These are phyloP conservation scores for Uria lomvia DNA, from an alignment of 2,113 vertebrate genomes.

Conservation along the genomic window DNA sequence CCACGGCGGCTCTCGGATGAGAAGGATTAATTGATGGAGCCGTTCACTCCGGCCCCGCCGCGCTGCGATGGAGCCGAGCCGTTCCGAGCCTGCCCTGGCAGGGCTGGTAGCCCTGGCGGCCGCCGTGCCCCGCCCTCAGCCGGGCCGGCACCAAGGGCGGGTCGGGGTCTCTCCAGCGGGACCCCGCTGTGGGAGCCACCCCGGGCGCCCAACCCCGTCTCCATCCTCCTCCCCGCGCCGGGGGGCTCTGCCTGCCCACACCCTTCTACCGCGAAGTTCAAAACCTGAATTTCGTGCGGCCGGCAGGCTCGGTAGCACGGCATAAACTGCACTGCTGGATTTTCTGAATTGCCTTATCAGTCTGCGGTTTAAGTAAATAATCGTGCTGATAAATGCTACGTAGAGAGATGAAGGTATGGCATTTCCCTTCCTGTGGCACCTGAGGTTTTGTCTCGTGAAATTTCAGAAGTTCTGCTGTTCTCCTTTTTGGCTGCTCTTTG, in stretches of 20 bases:
- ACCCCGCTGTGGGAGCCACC: not conserved
- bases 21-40: not conserved
- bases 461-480: not conserved
- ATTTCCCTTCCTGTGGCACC: not conserved
- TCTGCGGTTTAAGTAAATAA: accelerated
- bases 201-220: accelerated
- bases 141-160: not conserved
- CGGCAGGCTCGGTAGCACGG: accelerated
- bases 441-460: not conserved
- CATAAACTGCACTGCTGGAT: accelerated
- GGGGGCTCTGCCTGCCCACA: not conserved
- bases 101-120: not conserved
- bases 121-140: not conserved
- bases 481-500: not conserved
- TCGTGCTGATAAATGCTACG: accelerated
- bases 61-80: not conserved
- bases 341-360: accelerated
- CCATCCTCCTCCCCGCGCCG: accelerated
- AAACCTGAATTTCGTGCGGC: accelerated
- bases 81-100: not conserved
- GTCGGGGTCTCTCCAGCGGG: not conserved
- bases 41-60: not conserved
- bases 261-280: not conserved
- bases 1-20: not conserved
- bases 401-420: accelerated